These are phyloP conservation scores for Scolopax rusticola DNA, from an alignment of 2,797 vertebrate genomes.

Conservation along the genomic window DNA sequence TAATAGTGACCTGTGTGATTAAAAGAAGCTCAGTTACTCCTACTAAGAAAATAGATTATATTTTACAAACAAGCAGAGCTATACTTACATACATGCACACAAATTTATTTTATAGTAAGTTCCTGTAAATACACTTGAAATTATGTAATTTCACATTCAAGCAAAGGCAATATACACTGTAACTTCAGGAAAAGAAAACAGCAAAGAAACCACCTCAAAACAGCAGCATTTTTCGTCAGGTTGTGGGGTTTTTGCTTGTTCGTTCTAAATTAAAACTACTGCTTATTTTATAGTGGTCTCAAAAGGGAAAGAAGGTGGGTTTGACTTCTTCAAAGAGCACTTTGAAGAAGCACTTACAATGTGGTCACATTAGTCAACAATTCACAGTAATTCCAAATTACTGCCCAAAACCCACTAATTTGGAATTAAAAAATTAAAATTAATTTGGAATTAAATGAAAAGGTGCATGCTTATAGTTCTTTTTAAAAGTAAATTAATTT, in stretches of 20 bases:
- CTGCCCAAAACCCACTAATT: background rate
- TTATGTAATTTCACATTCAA: background rate
- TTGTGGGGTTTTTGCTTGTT: background rate
- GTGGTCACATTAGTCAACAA: background rate
- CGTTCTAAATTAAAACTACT: background rate
- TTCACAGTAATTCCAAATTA: background rate
- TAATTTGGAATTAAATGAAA: background rate
- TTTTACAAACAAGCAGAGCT: background rate
- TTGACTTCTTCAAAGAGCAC: background rate
- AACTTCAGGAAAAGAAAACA: background rate
- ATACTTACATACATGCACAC: background rate
- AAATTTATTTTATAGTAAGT: accelerated
- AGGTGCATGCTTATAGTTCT: background rate
- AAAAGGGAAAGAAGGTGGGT: background rate
- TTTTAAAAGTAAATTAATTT: background rate
- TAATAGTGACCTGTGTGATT: constrained; percentile 76
- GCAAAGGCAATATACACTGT: background rate
- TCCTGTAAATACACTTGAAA: background rate
- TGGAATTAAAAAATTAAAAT: background rate
- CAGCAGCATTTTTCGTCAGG: background rate
- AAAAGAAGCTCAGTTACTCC: constrained; percentile 50
- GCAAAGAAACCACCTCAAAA: background rate
- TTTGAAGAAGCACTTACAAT: background rate
- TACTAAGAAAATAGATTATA: background rate
- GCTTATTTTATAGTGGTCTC: background rate